Evolutionary conservation across 2,888 invertebrate species (phyloP), one percentile per base, ranked within the genome.

Genomic region (Caradrina kadenii): DNA sequence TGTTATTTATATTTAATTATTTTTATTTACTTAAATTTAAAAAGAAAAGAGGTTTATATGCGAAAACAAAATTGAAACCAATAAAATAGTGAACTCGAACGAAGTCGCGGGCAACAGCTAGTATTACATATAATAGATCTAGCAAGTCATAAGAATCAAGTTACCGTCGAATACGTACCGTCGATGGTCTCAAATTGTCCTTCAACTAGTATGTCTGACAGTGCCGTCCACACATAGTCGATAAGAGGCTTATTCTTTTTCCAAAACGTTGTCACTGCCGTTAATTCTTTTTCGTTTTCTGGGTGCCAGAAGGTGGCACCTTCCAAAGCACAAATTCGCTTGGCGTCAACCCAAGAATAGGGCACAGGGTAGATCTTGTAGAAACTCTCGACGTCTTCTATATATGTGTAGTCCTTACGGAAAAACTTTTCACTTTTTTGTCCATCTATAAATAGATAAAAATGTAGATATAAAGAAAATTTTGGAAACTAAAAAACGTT

Each of bases 321-420:
- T 83, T 94, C 94, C 39, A 83, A 35, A 0, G 82, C 86, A 70
- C 94, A 94, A n/a, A 76, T 79, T 10, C 74, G 82, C 70, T 90
- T 92, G 0, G 93, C 93, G 1, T 91, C 89, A 13, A 81, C 59
- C 93, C 93, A 94, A 15, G 76, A 83, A 62, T 83, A 89, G 6
- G 85, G 88, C 22, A 90, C 49, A 0, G 91, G 90, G 60, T 93
- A 92, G 45, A 93, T 86, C 83, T 94, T 94, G 80, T 93, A 94
- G 65, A 94, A 94, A 71, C 89, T 88, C 10, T 87, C 63, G 3
- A 87, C 83, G 0, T 67, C 73, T 17, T 90, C 87, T 67, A 93
- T 59, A 70, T 86, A 94, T 17, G 71, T 87, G 76, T 94, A 94
- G 79, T 94, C 93, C 42, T 88, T 90, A 2, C 94, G 89, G 74